Evolutionary conservation across 2,888 invertebrate species (phyloP), one percentile per base, ranked within the genome.

Genomic region (Amblyjoppa fuscipennis): DNA sequence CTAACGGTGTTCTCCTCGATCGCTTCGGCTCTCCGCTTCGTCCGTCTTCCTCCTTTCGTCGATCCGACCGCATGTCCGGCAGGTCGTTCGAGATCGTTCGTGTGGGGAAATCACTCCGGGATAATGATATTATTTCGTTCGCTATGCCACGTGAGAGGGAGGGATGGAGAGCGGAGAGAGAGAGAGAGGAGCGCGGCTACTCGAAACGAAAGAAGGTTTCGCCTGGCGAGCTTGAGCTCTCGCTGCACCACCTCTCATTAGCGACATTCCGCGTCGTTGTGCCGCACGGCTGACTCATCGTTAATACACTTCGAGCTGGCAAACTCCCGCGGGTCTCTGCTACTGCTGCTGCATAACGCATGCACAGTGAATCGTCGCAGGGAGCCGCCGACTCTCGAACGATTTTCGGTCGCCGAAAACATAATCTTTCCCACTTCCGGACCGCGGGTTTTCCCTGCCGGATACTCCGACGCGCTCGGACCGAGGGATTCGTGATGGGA

Each of bases 241-340:
- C 76, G 84, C 87, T 84, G 86, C 56, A 87, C 85, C 83, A 88
- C 89, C 87, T 89, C 91, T 93, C 92, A 93, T 93, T 93, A 93
- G 92, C 93, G 92, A 93, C 93, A 93, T 93, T 93, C 93, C 93
- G 88, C 89, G 84, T 89, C 88, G 89, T 89, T 90, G 74, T 77
- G 80, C 68, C 69, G 77, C 66, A 59, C 70, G 88, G 89, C 91
- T 93, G 93, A 93, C 90, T 93, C 93, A 93, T 92, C 92, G 89
- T 89, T 90, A 90, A 91, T 91, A 88, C 89, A 85, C 88, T 88
- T 83, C 79, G 77, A 85, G 82, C 85, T 71, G 73, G 81, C 78
- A 64, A 81, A 85, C 56, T 83, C 79, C 68, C 53, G 77, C 59
- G 66, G 71, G 74, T 82, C 81, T 78, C 56, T 53, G 41, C 51